Conservation (phyloP, 2,888 invertebrate species). For the Luperina nickerlii region DNA sequence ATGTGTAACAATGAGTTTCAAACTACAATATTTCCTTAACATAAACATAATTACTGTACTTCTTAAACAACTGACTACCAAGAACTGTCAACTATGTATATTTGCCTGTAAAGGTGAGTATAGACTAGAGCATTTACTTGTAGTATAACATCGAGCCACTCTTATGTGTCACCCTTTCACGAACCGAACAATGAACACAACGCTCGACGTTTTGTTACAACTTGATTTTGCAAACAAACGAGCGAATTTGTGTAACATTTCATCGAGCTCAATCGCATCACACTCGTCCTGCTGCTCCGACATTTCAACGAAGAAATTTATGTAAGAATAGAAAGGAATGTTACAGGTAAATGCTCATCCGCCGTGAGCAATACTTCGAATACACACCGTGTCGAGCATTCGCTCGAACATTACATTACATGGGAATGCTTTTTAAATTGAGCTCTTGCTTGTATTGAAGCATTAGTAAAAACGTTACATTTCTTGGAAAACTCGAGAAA, state of each 20-base stretch:
- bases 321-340: background rate
- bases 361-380: background rate
- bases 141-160: background rate
- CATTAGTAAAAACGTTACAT: too few species aligned
- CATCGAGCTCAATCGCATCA: background rate
- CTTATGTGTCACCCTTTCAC: background rate
- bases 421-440: background rate
- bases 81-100: conserved; percentile 7
- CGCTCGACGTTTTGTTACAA: background rate
- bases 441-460: background rate
- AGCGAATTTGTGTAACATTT: background rate
- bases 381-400: background rate
- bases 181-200: background rate
- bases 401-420: background rate
- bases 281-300: background rate
- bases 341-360: too few species aligned
- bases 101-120: background rate
- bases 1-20: background rate
- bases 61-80: conserved; percentile 4
- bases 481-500: background rate
- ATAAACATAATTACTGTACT: background rate
- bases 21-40: background rate
- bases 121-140: background rate
- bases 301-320: background rate
- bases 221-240: background rate